Evolutionary conservation across 2,797 vertebrate genomes (phyloP), one percentile per base, ranked within the genome.

Genomic region (Xenentodon cancila): DNA sequence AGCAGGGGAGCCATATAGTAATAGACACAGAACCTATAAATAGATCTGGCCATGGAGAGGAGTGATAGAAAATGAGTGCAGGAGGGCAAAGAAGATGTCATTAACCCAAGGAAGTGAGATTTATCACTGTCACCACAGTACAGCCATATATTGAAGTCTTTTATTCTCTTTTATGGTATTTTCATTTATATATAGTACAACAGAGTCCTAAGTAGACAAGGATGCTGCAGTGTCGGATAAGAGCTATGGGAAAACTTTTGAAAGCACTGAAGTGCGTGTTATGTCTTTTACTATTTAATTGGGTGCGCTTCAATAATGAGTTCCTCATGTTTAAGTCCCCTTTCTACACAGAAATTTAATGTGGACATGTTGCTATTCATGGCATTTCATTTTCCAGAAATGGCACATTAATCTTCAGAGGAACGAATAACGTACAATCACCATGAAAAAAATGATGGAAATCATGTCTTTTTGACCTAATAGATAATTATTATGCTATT

Each of bases 51-150:
- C 46, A 5, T 49, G 67, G 75, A 64, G 46, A 75, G 30, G 64
- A 83, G 70, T 70, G 73, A 81, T 68, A 73, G 84, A 81, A 62
- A 80, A 69, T 73, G 49, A 73, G 74, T 52, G 65, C 68, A 77
- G 68, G 68, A 77, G 78, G 86, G 68, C 77, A 78, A 75, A 83
- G 71, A 69, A 75, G 68, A 84, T 67, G 80, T 84, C 81, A 84
- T 84, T 83, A 81, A 80, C 68, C 78, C 68, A 44, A 48, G 54
- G 54, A 75, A 67, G 68, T 16, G 42, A 78, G 71, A 79, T 87
- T 80, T 50, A 77, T 89, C 82, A 86, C 69, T 84, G 82, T 85
- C 88, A 76, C 60, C 20, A 42, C 6, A 2, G 2, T 19, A 32
- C 54, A 71, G 80, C 69, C 60, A 53, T 53, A 62, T 56, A 62